These are phyloP conservation scores for Daptonema setosum DNA, from an alignment of 2,888 invertebrate species.

Conservation along the genomic window DNA sequence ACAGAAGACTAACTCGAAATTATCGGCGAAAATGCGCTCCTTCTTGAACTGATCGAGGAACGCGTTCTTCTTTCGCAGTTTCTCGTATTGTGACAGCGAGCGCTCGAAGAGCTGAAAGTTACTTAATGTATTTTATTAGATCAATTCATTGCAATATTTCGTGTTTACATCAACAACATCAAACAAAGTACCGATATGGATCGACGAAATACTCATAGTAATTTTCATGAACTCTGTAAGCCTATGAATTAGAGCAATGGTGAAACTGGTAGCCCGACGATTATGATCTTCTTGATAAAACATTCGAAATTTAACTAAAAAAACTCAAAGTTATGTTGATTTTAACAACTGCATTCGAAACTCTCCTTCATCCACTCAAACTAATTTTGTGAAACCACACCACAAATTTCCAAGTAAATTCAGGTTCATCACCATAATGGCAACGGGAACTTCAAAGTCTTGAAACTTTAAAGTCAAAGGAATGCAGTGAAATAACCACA, in stretches of 20 bases:
- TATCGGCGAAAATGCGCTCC: slow-evolving; percentile 71
- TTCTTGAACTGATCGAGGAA: slow-evolving; percentile 89
- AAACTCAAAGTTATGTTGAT: neutral
- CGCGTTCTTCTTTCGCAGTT: slow-evolving; percentile 75
- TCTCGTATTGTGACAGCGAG: slow-evolving; percentile 75
- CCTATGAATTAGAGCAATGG: neutral
- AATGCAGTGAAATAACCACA: neutral
- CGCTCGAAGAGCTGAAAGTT: slow-evolving; percentile 57
- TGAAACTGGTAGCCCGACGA: neutral
- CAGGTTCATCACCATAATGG: no score
- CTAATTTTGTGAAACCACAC: no score
- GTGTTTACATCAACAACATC: no score
- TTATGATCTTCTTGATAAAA: neutral
- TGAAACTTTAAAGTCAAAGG: neutral
- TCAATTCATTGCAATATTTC: no score
- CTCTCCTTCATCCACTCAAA: no score
- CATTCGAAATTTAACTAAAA: neutral
- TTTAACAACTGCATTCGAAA: no score
- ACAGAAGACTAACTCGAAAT: neutral
- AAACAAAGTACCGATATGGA: no score
- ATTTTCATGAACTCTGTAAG: no score
- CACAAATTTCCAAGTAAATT: no score
- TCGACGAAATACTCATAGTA: no score
- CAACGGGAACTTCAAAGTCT: no score
- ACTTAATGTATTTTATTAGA: no score